phyloP scores from a whole-genome alignment of 2,888 invertebrate genomes.

The Sepioteuthis lessoniana region DNA sequence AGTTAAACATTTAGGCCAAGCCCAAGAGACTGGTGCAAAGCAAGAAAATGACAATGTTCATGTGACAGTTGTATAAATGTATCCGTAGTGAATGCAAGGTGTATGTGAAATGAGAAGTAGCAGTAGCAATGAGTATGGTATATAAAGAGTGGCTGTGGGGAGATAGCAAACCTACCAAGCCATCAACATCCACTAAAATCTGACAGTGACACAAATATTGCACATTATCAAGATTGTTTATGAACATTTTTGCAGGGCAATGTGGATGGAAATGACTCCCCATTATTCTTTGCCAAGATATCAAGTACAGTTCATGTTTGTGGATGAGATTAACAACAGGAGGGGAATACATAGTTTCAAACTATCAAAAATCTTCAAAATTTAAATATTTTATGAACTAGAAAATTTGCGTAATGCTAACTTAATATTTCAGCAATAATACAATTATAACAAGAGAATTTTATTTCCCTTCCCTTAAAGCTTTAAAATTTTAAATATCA shows the following conservation, averaged over 20 bases:
- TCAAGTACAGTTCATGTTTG: neutral
- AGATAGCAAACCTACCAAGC: neutral
- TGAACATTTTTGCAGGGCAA: neutral
- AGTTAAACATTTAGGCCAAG: conserved; percentile 35
- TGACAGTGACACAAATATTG: neutral
- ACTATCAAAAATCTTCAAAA: too few relatives aligned
- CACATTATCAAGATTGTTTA: neutral
- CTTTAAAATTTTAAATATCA: too few relatives aligned
- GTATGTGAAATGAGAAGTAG: neutral
- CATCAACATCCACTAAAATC: neutral
- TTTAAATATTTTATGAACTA: too few relatives aligned
- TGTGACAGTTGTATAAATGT: conserved; percentile 47
- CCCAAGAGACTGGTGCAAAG: conserved; percentile 35
- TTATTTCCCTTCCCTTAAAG: neutral
- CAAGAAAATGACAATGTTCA: conserved; percentile 43
- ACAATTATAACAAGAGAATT: neutral
- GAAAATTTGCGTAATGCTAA: neutral
- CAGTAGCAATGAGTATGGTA: neutral
- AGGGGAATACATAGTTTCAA: too few relatives aligned
- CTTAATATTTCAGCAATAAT: neutral
- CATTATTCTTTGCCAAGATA: conserved; percentile 33
- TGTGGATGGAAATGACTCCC: neutral
- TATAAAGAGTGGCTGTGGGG: neutral
- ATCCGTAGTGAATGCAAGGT: conserved; percentile 43
- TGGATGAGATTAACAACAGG: neutral